A percentile compares a stretch with the other conserved stretches of the same genome.
These are phyloP conservation scores for Eidolon dupreanum DNA, from an alignment of 2,797 vertebrate species.

Conservation along the genomic window DNA sequence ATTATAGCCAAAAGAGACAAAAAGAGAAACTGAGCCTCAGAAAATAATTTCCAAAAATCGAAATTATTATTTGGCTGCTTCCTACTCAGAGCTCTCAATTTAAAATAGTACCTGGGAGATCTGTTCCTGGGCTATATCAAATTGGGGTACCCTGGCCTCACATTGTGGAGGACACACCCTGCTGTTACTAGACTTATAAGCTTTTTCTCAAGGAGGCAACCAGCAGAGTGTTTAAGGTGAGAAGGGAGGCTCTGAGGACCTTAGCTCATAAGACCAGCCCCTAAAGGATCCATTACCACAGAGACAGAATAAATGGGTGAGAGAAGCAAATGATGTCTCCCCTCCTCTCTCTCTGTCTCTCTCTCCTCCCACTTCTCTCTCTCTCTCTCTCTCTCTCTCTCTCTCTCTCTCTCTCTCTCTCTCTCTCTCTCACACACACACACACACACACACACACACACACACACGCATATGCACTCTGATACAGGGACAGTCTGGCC, in stretches of 20 bases:
- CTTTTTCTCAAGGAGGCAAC: constrained; percentile 10
- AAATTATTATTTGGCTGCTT: constrained; percentile 40
- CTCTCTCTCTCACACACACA: not conserved
- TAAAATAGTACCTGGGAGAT: not conserved
- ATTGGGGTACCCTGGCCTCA: not conserved
- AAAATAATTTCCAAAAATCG: constrained; percentile 44
- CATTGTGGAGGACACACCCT: not conserved
- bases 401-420: not conserved
- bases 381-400: not conserved
- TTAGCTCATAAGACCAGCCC: not conserved
- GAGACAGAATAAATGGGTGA: not conserved
- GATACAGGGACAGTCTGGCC: not conserved
- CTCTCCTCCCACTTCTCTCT: not conserved
- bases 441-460: not conserved
- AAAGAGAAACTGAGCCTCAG: constrained; percentile 9
- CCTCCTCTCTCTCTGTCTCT: not conserved
- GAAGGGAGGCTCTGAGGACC: not conserved
- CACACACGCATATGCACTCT: not conserved
- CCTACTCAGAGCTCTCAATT: constrained; percentile 11
- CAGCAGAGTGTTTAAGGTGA: not conserved
- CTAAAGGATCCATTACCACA: not conserved
- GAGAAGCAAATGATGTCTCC: not conserved
- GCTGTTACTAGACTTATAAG: constrained; percentile 1
- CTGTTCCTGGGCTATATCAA: not conserved
- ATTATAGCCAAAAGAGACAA: not conserved